Percentiles rank a stretch among this genome's conserved stretches.
Evolutionary conservation across 2,113 vertebrate genomes (phyloP).

Genomic region (Archilochus colubris): DNA sequence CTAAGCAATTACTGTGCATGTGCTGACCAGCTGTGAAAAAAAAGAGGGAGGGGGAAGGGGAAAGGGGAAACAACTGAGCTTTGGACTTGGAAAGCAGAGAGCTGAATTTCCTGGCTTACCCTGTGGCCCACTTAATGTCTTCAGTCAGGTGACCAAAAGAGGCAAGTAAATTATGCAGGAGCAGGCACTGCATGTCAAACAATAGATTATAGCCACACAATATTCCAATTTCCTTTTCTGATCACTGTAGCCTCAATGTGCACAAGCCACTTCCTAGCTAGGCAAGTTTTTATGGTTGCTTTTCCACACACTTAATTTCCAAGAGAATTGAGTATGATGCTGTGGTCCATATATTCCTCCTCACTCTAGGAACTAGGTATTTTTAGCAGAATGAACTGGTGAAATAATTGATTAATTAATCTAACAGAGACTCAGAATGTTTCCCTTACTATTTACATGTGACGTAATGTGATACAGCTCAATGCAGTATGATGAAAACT

Average conservation of each 20-base stretch:
- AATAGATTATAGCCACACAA: slow-evolving; percentile 28
- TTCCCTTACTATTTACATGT: background rate
- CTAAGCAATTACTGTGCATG: slow-evolving; percentile 33
- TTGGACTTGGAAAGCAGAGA: slow-evolving; percentile 43
- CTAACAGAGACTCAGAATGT: background rate
- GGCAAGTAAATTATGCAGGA: slow-evolving; percentile 57
- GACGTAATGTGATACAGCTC: background rate
- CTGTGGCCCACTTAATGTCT: slow-evolving; percentile 55
- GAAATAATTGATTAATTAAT: background rate
- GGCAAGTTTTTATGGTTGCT: background rate
- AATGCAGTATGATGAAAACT: background rate
- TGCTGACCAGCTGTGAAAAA: slow-evolving; percentile 68
- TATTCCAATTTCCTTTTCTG: slow-evolving; percentile 27
- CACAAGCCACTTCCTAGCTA: background rate
- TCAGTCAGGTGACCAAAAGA: slow-evolving; percentile 59
- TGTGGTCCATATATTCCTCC: background rate
- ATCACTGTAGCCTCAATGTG: background rate
- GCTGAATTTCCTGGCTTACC: slow-evolving; percentile 62
- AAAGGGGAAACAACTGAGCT: slow-evolving; percentile 38
- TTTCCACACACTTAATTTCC: background rate
- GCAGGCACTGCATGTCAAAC: slow-evolving; percentile 36
- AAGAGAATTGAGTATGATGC: background rate
- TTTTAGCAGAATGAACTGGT: background rate
- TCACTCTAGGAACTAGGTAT: background rate
- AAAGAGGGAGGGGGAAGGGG: background rate